Evolutionary conservation across 2,888 invertebrate genomes (phyloP), one percentile per base, ranked within the genome.

Genomic region (Lymantria dispar): DNA sequence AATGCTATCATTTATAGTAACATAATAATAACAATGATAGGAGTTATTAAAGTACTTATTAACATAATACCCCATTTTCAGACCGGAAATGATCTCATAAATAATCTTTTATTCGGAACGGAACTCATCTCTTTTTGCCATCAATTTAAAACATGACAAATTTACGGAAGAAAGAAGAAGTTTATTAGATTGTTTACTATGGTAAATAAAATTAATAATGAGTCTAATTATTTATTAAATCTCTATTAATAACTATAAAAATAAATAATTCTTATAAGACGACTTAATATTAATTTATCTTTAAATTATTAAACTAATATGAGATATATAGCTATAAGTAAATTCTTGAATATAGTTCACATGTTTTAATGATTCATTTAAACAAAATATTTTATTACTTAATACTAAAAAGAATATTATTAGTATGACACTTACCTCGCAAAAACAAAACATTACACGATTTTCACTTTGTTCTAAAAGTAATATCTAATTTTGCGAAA

Each of bases 381-480:
- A 30, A 22, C 22, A 22, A 22, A 3, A 22, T 41, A 11, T 46
- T 50, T 33, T 13, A 43, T 39, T 37, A 47, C 48, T 45, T 44
- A 41, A 8, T 9, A 9, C 36, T 45, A 52, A 48, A 54, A 56
- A 53, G 53, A 53, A 52, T 54, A 54, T 52, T 53, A 10, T 33
- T 33, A 14, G 12, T 36, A 40, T 58, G 62, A 56, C 48, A 73
- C 79, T 78, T 58, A 78, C 78, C 73, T 50, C 40, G 14, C 51
- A 50, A 56, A 45, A 65, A 56, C 64, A 65, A 66, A 75, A 74
- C 65, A 70, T 67, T 70, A 74, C 75, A 55, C 55, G 58, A 53
- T 62, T 70, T 62, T 60, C 72, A 76, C 77, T 43, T 46, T 52
- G 61, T 64, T 31, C 43, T 49, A 14, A 39, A 38, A 14, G 37